Evolutionary conservation across 2,888 invertebrate species (phyloP), one percentile per base, ranked within the genome.

Genomic region (Trachelus stipa): DNA sequence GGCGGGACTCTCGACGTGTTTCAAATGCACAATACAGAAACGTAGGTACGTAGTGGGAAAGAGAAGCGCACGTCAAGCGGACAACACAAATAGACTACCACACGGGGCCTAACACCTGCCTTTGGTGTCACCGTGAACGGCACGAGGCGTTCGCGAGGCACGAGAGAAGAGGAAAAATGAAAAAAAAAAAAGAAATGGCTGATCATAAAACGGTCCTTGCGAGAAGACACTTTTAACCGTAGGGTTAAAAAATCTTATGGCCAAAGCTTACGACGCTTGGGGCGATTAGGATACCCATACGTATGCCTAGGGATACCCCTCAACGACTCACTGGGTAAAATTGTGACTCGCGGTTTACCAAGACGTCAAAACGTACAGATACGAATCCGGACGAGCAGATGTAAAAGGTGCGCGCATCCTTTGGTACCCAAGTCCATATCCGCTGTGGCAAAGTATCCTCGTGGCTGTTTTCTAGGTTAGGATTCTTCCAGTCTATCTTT

Each of bases 21-120:
- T 87, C 85, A 86, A 88, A 88, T 88, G 83, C 86, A 88, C 85
- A 88, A 87, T 4, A 85, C 77, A 86, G 84, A 85, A 86, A 84
- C 85, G 83, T 84, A 83, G 33, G 81, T 68, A 74, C 73, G 76
- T 74, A 75, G 77, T 75, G 73, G 73, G 71, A 68, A 34, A 77
- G 69, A 74, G 76, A 71, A 69, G 74, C 74, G 76, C 73, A 71
- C 37, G 31, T 71, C 83, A 81, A 81, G 81, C 79, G 81, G 83
- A 84, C 82, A 85, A 84, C 82, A 85, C 85, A 86, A 88, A 86
- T 86, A 87, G 87, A 85, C 88, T 86, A 88, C 86, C 87, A 88
- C 88, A 85, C 88, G 83, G 86, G 87, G 86, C 83, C 86, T 85
- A 87, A 80, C 90, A 89, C 90, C 90, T 90, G 90, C 87, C 85